A percentile compares a stretch with the other conserved stretches of the same genome.
These are phyloP conservation scores for Paramuricea clavata DNA, from an alignment of 92 coral and sea anemone genomes.

Conservation along the genomic window DNA sequence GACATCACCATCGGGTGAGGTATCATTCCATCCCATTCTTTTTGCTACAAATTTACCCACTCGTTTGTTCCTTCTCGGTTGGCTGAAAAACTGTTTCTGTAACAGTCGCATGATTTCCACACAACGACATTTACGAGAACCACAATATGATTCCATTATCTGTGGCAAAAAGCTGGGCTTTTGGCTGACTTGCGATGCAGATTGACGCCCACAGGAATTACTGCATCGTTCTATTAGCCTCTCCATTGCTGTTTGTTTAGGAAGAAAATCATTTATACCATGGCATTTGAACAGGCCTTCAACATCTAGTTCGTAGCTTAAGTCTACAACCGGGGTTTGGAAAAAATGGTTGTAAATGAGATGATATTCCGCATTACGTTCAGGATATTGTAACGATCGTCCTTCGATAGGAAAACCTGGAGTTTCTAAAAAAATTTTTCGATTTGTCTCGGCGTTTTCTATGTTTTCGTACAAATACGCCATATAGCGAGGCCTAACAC, in stretches of 20 bases:
- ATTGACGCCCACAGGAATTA: not conserved
- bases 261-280: not conserved
- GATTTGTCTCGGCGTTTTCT: not conserved
- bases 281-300: not conserved
- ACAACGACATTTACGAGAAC: not conserved
- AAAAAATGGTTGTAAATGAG: slow-evolving; percentile 63
- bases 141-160: not conserved
- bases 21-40: slow-evolving; percentile 19
- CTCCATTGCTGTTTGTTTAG: not conserved
- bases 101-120: not conserved
- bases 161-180: not conserved
- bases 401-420: not conserved
- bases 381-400: slow-evolving; percentile 54
- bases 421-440: slow-evolving; percentile 3
- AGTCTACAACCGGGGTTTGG: slow-evolving; percentile 6
- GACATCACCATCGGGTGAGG: not conserved
- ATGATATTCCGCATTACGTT: slow-evolving; percentile 60
- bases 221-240: not conserved
- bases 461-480: slow-evolving; percentile 37
- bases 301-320: too few relatives aligned
- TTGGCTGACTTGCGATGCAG: not conserved
- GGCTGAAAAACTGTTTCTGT: not conserved
- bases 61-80: not conserved
- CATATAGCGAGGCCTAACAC: slow-evolving; percentile 74
- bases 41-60: not conserved